Evolutionary conservation across 2,797 vertebrate species (phyloP).

Genomic region (Siniperca obscura): DNA sequence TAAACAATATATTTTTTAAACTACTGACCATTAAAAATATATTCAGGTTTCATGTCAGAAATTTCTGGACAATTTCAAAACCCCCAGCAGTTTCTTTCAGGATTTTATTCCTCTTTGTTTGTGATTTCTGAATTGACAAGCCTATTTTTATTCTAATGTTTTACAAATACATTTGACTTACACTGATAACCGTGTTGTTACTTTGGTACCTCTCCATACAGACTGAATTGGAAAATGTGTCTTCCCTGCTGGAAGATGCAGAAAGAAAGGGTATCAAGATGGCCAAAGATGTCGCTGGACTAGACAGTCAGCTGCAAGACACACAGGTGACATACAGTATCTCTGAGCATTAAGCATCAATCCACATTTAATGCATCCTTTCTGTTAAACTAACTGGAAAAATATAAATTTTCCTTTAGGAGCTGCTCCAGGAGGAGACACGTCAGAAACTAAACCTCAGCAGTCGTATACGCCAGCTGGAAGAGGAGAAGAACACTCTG

Average conservation of each 20-base stretch:
- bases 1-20: background rate
- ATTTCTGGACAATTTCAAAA: no score
- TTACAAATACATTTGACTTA: background rate
- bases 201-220: slow-evolving; percentile 64
- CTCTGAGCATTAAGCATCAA: background rate
- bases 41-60: no score
- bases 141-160: background rate
- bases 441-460: slow-evolving; percentile 97
- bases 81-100: background rate
- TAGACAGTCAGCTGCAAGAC: slow-evolving; percentile 96
- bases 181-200: background rate
- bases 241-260: slow-evolving; percentile 92
- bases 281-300: slow-evolving; percentile 91
- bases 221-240: slow-evolving; percentile 95
- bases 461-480: slow-evolving; percentile 94
- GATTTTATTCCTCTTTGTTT: background rate
- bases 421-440: slow-evolving; percentile 97
- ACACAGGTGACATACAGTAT: slow-evolving; percentile 86
- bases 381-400: background rate
- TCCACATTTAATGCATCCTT: background rate
- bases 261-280: slow-evolving; percentile 97
- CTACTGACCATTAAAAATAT: background rate
- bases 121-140: background rate
- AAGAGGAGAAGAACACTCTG: slow-evolving; percentile 94
- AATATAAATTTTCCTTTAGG: slow-evolving; percentile 76